A percentile compares a stretch with the other conserved stretches of the same genome.
phyloP scores from a whole-genome alignment of 1,140 invertebrate genomes.

The Aphelinus atriplicis region DNA sequence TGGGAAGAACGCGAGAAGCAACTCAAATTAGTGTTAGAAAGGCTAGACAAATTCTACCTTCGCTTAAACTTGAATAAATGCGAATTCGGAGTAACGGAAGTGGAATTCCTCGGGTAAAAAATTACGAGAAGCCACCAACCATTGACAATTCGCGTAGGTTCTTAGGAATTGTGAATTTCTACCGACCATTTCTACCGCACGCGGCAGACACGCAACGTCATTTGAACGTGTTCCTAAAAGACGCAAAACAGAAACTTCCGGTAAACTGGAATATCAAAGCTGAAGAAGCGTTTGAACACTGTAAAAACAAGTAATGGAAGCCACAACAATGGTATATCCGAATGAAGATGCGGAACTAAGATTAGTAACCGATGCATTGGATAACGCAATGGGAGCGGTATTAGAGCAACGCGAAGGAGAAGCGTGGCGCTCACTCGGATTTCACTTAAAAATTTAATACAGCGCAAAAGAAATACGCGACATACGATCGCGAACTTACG shows the following conservation, averaged over 20 bases:
- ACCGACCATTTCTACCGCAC: background rate
- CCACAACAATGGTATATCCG: background rate
- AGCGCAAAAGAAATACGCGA: background rate
- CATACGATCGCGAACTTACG: background rate
- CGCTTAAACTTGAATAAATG: too few species aligned
- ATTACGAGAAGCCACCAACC: too few species aligned
- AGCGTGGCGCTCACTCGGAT: background rate
- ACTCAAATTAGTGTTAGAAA: too few species aligned
- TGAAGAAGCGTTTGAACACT: background rate
- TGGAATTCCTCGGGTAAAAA: too few species aligned
- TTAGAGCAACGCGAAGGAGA: background rate
- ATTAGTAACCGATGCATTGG: conserved; percentile 11
- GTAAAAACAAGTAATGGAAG: background rate
- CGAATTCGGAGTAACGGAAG: too few species aligned
- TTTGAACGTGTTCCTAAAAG: background rate
- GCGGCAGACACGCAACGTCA: background rate
- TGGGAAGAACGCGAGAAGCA: too few species aligned
- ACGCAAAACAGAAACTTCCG: background rate
- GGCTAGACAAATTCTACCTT: too few species aligned
- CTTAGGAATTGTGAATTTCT: background rate
- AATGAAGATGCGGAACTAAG: background rate
- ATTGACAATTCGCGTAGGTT: background rate
- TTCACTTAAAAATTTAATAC: background rate
- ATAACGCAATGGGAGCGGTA: background rate
- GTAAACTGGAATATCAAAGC: background rate